Evolutionary conservation across 2,888 invertebrate genomes (phyloP), one percentile per base, ranked within the genome.

Genomic region (Rhagophthalmus giganteus): DNA sequence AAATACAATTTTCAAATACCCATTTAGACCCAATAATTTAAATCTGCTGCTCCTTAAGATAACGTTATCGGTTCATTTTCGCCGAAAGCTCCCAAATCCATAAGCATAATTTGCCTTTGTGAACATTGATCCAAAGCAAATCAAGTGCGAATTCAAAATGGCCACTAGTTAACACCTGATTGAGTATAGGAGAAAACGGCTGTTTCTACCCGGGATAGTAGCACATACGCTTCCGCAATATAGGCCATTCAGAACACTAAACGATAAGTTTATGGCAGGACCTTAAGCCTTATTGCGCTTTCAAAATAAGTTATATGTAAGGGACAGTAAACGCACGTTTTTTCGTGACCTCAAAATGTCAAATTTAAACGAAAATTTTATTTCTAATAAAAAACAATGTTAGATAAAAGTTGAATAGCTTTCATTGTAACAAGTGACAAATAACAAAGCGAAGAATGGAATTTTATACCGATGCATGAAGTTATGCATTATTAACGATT

Each of bases 221-320:
- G 31, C 26, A 46, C 38, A 44, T 44, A 44, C 34, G 44, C 44
- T 33, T 35, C 27, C 12, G 16, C 15, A 47, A 39, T 47, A 47
- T 39, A 27, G 39, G 38, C 26, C 39, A 34, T 48, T 47, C 33
- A 28, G 48, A 39, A 40, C 39, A 26, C 24, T 48, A 52, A 52
- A 55, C 46, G 55, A 48, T 52, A 52, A 52, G 47, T 55, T 55
- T 55, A 55, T 44, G 47, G 48, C 28, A 32, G 32, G 26, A 30
- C 51, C 32, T 28, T 44, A 55, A 55, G 40, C 52, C 51, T 52
- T 47, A 52, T 38, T 51, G 55, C 37, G 42, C 35, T 44, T 55
- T 55, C 46, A 55, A 55, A 55, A 55, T 55, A 55, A 55, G 44
- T 55, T 52, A 55, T 32, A 44, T 52, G 32, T 40, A 20, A 34